A percentile compares a stretch with the other conserved stretches of the same genome.
These are phyloP conservation scores for Limnephilus auricula DNA, from an alignment of 2,888 invertebrate genomes.

Conservation along the genomic window DNA sequence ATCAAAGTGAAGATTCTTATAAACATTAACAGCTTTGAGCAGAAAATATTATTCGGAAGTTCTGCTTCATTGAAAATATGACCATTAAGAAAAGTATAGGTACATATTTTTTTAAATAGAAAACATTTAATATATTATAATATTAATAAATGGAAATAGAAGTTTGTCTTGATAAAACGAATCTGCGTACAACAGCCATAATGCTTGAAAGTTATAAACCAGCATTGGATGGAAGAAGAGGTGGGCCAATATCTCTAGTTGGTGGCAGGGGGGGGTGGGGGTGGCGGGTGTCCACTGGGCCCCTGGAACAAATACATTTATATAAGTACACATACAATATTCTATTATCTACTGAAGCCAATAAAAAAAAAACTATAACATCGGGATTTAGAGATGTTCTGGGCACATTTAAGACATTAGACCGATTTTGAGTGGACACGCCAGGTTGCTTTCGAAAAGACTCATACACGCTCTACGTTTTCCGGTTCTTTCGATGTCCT, in stretches of 20 bases:
- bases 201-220: neutral
- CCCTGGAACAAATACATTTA: slow-evolving; percentile 65
- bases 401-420: too few relatives aligned
- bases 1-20: neutral
- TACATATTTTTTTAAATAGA: neutral
- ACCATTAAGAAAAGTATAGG: neutral
- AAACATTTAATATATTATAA: neutral
- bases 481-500: too few relatives aligned
- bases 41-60: neutral
- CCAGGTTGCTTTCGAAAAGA: too few relatives aligned
- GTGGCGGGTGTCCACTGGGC: slow-evolving; percentile 63
- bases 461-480: too few relatives aligned
- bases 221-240: neutral
- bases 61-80: neutral
- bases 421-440: too few relatives aligned
- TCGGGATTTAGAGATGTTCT: too few relatives aligned
- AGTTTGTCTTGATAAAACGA: neutral
- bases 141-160: neutral
- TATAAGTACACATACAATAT: neutral
- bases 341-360: too few relatives aligned
- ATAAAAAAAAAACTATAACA: too few relatives aligned
- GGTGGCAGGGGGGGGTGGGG: slow-evolving; percentile 70
- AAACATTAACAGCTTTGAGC: neutral
- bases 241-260: slow-evolving; percentile 70
- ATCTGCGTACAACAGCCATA: neutral